Base-by-base conservation (phyloP, 1,140 invertebrate species). In the Armadillidium nasatum region DNA sequence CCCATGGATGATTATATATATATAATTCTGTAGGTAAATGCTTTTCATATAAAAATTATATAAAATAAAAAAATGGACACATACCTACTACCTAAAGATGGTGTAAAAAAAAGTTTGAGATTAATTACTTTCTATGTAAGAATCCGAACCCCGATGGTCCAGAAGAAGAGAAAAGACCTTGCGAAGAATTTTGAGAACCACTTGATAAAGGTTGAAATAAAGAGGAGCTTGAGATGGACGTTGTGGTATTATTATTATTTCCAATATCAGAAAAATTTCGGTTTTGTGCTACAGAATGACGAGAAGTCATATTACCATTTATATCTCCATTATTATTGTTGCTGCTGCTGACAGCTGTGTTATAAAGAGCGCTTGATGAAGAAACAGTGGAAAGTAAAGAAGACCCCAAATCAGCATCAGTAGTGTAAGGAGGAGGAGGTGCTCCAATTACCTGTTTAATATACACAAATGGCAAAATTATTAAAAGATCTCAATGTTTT, bases 241-340 rank as follows among this genome's bases (percentile, higher is more conserved):
- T 19, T 13, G 50, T 15, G 50, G 50, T 15, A 60, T 3, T 60
- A 60, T 3, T 60, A 60, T 13, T 19, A 15, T 15, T 60, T 19
- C 50, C 50, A 4, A 13, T 7, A 13, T 19, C 50, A 60, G 50
- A 15, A 60, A 60, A 60, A 60, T 60, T 60, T 60, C 50, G 11
- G 50, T 60, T 60, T 7, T 60, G 50, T 15, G 50, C 50, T 1
- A 60, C 50, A 15, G 50, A 19, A 19, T 60, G 50, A 19, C 19
- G 50, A 60, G 50, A 60, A 15, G 50, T 60, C 50, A 60, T 60
- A 19, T 60, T 60, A 7, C 50, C 50, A 60, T 60, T 60, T 60
- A 60, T 60, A 19, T 60, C 50, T 19, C 50, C 50, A 19, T 60
- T 60, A 19, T 60, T 60, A 19, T 60, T 60, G 50, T 19, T 60